Base-by-base conservation (phyloP, 2,888 invertebrate species). In the Entomobrya multifasciata region DNA sequence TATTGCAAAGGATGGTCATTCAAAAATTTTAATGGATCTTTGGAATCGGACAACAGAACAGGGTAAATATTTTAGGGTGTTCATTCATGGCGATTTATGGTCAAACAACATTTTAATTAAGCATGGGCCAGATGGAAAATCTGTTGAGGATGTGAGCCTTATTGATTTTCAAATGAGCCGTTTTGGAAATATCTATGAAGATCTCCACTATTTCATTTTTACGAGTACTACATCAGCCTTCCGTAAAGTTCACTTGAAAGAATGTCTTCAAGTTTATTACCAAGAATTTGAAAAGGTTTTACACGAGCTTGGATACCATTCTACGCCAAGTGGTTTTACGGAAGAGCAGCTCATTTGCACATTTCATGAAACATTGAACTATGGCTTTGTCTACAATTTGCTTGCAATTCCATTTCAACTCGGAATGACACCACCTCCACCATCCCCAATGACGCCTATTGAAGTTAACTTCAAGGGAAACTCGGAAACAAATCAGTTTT, bases 81-180 rank as follows among this genome's bases (percentile, higher is more conserved):
- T 89, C 15, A 77, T 83, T 49, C 90, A 90, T 74, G 89, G 90
- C 3, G 90, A 90, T 60, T 49, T 89, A 5, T 90, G 90, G 90
- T 20, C 78, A 8, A 90, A 90, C 87, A 90, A 90, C 49, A 52
- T 90, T 5, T 17, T 90, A 0, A 74, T 90, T 41, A 80, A 87
- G 15, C 87, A 90, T 25, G 83, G 77, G 22, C 36, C 62, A 0
- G 52, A 84, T 13, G 85, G 83, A 30, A 67, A 81, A 15, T 77
- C 87, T 0, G 52, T 79, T 6, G 8, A 77, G 4, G 87, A 87
- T 22, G 78, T 88, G 17, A 87, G 86, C 52, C 87, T 89, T 57
- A 86, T 90, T n/a, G 90, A 90, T 36, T 87, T 87, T 62, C 90
- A 90, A 76, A 78, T 80, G 36, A 20, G n/a, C n/a, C 55, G 85